Evolutionary conservation across 2,113 vertebrate species (phyloP).

Genomic region (Cygnus atratus): DNA sequence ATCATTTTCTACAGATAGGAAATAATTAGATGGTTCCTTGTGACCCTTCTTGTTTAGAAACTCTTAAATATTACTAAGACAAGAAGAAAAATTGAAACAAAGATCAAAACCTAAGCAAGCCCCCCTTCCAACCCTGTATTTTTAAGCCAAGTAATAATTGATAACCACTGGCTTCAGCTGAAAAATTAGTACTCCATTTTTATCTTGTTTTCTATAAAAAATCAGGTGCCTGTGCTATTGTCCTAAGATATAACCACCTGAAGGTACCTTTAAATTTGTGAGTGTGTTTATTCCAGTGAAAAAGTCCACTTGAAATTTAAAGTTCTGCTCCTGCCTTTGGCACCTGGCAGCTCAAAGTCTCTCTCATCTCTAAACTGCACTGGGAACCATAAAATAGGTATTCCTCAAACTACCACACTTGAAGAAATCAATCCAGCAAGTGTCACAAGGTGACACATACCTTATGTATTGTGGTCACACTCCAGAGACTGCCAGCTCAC

Average conservation of each 20-base stretch:
- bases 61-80: not conserved
- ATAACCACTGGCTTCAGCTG: not conserved
- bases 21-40: not conserved
- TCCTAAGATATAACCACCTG: not conserved
- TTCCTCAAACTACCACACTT: conserved; percentile 28
- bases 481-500: conserved; percentile 12
- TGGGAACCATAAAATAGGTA: conserved; percentile 11
- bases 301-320: not conserved
- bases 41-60: not conserved
- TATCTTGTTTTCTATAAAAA: not conserved
- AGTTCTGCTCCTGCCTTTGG: not conserved
- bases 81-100: not conserved
- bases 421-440: conserved; percentile 38
- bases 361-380: conserved; percentile 20
- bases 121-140: not conserved
- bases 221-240: not conserved
- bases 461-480: conserved; percentile 29
- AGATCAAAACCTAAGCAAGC: not conserved
- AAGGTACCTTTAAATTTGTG: not conserved
- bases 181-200: not conserved
- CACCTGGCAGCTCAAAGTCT: not conserved
- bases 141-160: not conserved
- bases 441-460: conserved; percentile 45
- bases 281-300: not conserved
- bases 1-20: not conserved